phyloP scores from a whole-genome alignment of 2,888 invertebrate genomes.

The Lathronympha strigana region DNA sequence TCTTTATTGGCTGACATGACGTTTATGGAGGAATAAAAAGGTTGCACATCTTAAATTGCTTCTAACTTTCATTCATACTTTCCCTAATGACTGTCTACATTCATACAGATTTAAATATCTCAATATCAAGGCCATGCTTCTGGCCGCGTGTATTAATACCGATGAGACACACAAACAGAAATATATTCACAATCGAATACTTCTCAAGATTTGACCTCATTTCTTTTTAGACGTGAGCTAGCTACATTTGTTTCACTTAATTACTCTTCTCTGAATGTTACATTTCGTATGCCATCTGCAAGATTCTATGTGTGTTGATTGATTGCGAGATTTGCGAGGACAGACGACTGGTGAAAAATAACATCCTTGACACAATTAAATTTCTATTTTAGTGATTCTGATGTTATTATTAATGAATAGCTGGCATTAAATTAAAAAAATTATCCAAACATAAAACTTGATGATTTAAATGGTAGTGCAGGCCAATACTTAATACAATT shows the following conservation, averaged over 20 bases:
- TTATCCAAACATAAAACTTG: background rate
- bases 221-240: conserved; percentile 63
- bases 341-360: background rate
- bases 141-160: conserved; percentile 36
- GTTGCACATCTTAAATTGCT: conserved; percentile 11
- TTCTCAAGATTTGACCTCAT: conserved; percentile 68
- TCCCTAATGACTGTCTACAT: conserved; percentile 16
- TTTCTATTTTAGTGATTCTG: conserved; percentile 4
- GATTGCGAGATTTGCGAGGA: conserved; percentile 18
- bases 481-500: conserved; percentile 17
- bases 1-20: background rate
- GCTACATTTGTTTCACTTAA: conserved; percentile 32
- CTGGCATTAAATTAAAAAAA: background rate
- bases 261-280: conserved; percentile 31
- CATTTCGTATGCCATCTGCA: conserved; percentile 12
- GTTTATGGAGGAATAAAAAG: conserved; percentile 10
- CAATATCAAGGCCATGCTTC: conserved; percentile 38
- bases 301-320: conserved; percentile 15
- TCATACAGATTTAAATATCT: conserved; percentile 22
- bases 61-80: conserved; percentile 14
- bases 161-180: conserved; percentile 46
- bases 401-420: background rate
- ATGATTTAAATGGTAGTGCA: background rate
- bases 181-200: conserved; percentile 56
- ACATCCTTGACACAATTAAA: conserved; percentile 20